Evolutionary conservation across 2,797 vertebrate species (phyloP), one percentile per base, ranked within the genome.

Genomic region (Enteromius unitaeniatus): DNA sequence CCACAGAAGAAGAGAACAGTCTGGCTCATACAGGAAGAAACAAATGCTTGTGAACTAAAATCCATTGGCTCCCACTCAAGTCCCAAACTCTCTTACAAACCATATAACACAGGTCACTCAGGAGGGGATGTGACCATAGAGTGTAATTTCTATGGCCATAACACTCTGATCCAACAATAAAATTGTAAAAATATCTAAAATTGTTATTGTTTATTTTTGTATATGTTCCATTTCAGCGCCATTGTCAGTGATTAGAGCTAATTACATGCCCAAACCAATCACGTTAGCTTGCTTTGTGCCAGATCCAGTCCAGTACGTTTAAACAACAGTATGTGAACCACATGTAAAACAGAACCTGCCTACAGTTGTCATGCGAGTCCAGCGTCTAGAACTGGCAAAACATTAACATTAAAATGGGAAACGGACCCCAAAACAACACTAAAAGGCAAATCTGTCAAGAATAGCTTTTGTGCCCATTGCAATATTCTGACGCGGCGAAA

Each of bases 211-310:
- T 79, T 79, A 34, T 53, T 68, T 75, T 51, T 31, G 37, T 51
- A 21, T 78, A 62, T 74, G 23, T 73, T 74, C 55, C 2, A 10
- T 76, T 51, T 55, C 62, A 84, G 62, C 1, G 21, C 53, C 53
- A 62, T n/a, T 62, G 65, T 84, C 65, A 84, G 53, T 62, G 75
- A 84, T 78, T 51, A 78, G 82, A 64, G 82, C 67, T 72, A 62
- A 70, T 34, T 60, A 53, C 19, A 37, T 10, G 42, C 82, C 75
- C 65, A 69, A 69, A 69, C 51, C 47, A 77, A 60, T 70, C 53
- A 78, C 40, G 4, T 47, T 42, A 60, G 49, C 64, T 83, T 83
- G 82, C 51, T 83, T 77, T 69, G 74, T 69, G 82, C 67, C 65
- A 78, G 28, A 84, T 72, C 26, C 74, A 83, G 74, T 70, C 64